phyloP scores from a whole-genome alignment of 2,797 vertebrate genomes.

The Falco novaeseelandiae region DNA sequence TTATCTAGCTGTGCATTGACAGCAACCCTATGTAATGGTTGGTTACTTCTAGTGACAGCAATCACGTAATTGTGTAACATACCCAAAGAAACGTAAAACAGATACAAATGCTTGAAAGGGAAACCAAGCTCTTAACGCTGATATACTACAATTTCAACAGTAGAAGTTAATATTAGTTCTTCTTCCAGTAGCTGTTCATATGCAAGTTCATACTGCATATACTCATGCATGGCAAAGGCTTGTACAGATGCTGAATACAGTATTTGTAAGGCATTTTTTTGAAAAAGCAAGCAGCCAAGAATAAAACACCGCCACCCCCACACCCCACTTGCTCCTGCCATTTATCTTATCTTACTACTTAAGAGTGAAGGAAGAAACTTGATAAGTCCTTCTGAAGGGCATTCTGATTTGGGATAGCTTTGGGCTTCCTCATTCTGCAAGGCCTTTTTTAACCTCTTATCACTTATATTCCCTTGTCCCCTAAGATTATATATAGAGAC shows the following conservation, averaged over 20 bases:
- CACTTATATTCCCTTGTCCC: background rate
- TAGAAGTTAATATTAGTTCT: background rate
- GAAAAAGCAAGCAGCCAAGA: background rate
- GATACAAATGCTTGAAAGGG: background rate
- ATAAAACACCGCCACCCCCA: background rate
- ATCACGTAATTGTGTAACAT: background rate
- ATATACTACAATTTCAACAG: background rate
- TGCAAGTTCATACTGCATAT: background rate
- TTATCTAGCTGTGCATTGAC: background rate
- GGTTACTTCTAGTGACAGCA: background rate
- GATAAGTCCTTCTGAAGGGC: background rate
- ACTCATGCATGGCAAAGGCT: background rate
- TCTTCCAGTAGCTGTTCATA: background rate
- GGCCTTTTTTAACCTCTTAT: background rate
- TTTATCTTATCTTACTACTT: background rate
- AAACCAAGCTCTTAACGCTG: background rate
- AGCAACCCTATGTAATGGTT: background rate
- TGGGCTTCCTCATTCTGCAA: background rate
- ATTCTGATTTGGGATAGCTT: background rate
- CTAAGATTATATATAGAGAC: background rate
- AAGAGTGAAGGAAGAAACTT: background rate
- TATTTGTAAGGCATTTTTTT: background rate
- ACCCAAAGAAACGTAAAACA: background rate
- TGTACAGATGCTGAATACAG: background rate
- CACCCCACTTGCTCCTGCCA: background rate